Conservation (phyloP, 2,888 invertebrate species). For the Drosophila cyrtoloma region DNA sequence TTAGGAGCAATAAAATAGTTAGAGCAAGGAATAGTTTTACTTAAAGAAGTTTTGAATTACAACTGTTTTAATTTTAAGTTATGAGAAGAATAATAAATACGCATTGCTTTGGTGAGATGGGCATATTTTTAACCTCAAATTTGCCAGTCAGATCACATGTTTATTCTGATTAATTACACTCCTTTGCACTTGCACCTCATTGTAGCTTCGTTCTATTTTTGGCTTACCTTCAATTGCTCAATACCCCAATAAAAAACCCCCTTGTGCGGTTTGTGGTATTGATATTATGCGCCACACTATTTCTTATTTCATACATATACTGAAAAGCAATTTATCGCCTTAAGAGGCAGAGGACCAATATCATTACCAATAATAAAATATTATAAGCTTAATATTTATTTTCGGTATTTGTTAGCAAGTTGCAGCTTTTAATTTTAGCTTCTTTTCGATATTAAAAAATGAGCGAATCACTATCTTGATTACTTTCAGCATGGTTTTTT, state of each 20-base stretch:
- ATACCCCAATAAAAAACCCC: background rate
- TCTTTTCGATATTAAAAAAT: background rate
- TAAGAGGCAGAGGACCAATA: background rate
- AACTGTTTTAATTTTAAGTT: background rate
- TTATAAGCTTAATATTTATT: background rate
- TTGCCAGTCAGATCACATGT: background rate
- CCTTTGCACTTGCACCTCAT: background rate
- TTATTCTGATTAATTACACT: background rate
- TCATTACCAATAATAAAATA: background rate
- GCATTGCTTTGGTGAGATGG: background rate
- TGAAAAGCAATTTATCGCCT: background rate
- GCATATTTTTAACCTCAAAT: background rate
- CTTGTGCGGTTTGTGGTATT: background rate
- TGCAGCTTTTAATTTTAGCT: background rate
- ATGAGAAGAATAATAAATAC: background rate
- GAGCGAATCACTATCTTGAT: background rate
- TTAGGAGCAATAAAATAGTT: background rate
- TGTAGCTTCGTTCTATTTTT: background rate
- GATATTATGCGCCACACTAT: background rate
- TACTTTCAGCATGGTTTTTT: background rate
- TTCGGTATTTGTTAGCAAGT: background rate
- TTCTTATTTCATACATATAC: background rate
- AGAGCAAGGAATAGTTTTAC: background rate
- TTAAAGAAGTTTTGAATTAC: background rate
- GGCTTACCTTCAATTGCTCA: background rate